A percentile compares a stretch with the other conserved stretches of the same genome.
These are phyloP conservation scores for Grantiella picta DNA, from an alignment of 2,113 vertebrate species.

Conservation along the genomic window DNA sequence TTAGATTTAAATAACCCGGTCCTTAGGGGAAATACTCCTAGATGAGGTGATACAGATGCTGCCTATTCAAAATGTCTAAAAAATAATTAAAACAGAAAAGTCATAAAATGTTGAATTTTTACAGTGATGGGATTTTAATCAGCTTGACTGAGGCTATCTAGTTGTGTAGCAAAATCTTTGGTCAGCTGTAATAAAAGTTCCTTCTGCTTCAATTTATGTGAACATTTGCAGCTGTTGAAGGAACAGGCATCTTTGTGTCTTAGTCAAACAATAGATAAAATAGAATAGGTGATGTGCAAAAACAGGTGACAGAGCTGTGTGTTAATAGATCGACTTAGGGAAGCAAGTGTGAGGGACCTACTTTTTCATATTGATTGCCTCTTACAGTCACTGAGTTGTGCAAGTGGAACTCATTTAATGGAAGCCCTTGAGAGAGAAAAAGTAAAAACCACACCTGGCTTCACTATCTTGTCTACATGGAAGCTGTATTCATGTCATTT, in stretches of 20 bases:
- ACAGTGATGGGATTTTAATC: not conserved
- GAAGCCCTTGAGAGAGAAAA: not conserved
- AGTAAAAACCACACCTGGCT: not conserved
- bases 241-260: not conserved
- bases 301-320: not conserved
- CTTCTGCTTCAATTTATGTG: not conserved
- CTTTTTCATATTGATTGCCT: not conserved
- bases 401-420: not conserved
- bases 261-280: not conserved
- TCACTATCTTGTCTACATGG: not conserved
- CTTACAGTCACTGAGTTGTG: not conserved
- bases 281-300: not conserved
- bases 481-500: not conserved
- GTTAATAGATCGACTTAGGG: rapidly evolving
- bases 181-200: not conserved
- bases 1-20: not conserved
- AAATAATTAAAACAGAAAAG: not conserved
- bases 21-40: not conserved
- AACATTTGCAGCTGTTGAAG: not conserved
- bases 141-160: not conserved
- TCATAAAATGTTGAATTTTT: not conserved
- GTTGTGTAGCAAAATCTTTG: not conserved
- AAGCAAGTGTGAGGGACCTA: not conserved
- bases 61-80: not conserved
- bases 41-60: not conserved